phyloP scores from a whole-genome alignment of 2,113 vertebrate species.

The Prietella phreatophila region DNA sequence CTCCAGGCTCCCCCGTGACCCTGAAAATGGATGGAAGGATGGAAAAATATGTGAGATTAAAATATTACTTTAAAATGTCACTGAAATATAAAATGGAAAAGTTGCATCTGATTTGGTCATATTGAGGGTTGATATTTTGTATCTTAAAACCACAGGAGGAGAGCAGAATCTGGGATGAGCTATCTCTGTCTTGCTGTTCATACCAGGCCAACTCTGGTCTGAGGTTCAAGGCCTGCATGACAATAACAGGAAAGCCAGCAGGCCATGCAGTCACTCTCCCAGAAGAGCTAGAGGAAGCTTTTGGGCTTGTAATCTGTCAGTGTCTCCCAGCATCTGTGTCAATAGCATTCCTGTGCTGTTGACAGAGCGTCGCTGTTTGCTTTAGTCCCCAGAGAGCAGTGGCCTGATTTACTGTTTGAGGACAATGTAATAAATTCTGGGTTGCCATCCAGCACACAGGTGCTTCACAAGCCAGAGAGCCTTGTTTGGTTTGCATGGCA shows the following conservation, averaged over 20 bases:
- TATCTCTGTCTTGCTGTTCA: not conserved
- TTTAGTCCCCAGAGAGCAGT: slow-evolving; percentile 65
- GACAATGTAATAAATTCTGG: slow-evolving; percentile 67
- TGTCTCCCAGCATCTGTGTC: slow-evolving; percentile 72
- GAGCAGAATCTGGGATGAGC: not conserved
- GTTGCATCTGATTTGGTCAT: not conserved
- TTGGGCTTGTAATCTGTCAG: slow-evolving; percentile 65
- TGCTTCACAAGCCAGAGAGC: slow-evolving; percentile 59
- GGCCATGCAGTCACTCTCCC: slow-evolving; percentile 47
- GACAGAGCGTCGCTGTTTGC: slow-evolving; percentile 69
- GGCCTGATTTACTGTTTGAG: slow-evolving; percentile 69
- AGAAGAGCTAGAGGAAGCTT: slow-evolving; percentile 56
- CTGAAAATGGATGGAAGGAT: no score
- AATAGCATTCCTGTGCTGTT: slow-evolving; percentile 74
- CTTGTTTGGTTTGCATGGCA: slow-evolving; percentile 59
- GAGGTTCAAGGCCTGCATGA: slow-evolving; percentile 39
- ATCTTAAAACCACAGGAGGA: not conserved
- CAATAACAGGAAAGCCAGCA: slow-evolving; percentile 65
- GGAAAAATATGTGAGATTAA: no score
- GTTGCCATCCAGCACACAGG: slow-evolving; percentile 57
- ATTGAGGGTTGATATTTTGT: not conserved
- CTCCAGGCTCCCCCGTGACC: no score
- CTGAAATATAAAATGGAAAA: not conserved
- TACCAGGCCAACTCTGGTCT: not conserved
- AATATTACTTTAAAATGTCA: not conserved